Evolutionary conservation across 2,888 invertebrate species (phyloP), one percentile per base, ranked within the genome.

Genomic region (Cephus pygmeus): DNA sequence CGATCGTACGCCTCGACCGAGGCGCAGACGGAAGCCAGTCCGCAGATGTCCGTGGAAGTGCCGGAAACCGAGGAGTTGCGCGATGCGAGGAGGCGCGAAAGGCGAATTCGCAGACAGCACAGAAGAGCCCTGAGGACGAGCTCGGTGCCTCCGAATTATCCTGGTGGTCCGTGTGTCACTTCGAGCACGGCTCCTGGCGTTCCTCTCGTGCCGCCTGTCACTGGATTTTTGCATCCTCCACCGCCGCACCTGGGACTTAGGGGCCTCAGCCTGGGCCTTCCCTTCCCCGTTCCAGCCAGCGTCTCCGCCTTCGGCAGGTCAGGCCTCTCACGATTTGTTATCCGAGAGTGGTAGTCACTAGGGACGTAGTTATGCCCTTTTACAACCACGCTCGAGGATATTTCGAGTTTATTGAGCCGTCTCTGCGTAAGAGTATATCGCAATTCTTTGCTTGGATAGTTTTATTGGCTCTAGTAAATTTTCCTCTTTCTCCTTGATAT

Each of bases 241-340:
- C 91, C 91, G 33, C 89, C 91, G 0, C 91, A 91, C 81, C 84
- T 91, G n/a, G 90, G 91, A 30, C 88, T 91, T 6, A 82, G 91
- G 78, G 91, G 91, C 31, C 90, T 91, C 74, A 91, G 90, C 79
- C 87, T 91, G 12, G 91, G 91, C 23, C 79, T 91, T 76, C 91
- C 91, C 31, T 91, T 91, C 83, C 91, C 91, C 40, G 91, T 91
- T 69, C 88, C 90, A 12, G 87, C 90, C 68, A 90, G 90, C 80
- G 90, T 90, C 56, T 91, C 91, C 69, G 91, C 90, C 78, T 91
- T 91, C 40, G 91, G 91, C 85, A 90, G 91, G 91, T 91, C 73
- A 82, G 88, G 40, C 40, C 40, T 40, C 40, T 40, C 40, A 40
- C 40, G 40, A 40, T 40, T 40, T 40, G 15, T 40, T 40, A 40